Evolutionary conservation across 2,113 vertebrate genomes (phyloP), one percentile per base, ranked within the genome.

Genomic region (Pseudorasbora parva): DNA sequence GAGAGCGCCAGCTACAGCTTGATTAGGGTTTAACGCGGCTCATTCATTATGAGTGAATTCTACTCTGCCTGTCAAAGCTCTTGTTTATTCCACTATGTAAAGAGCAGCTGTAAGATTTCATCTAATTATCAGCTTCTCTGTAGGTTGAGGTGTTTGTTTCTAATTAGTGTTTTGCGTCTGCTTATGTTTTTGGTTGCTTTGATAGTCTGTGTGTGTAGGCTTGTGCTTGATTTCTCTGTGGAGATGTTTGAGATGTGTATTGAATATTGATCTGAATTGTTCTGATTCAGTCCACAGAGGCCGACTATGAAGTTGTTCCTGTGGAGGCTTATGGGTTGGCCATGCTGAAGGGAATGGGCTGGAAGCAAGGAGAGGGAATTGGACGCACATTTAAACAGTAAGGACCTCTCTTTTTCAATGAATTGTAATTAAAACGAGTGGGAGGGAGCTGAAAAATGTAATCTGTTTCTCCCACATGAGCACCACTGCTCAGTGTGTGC

Each of bases 261-360:
- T 57, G 64, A 79, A 60, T 68, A 68, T 69, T 56, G 51, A 5
- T 81, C 21, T 49, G 66, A 69, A 23, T 87, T 82, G 51, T 5
- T 81, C 21, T 56, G 66, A 69, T 27, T 87, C 82, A 96, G 94
- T 94, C 96, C 0, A 94, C 96, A 88, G 96, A 95, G 8, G 94
- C 94, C 1, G 93, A 98, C 90, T 98, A 97, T 27, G 95, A 96
- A 23, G 91, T 81, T 5, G 90, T 98, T 59, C 96, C 96, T 0
- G 95, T 98, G 83, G 93, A 95, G 86, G 95, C 95, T 17, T 98
- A 96, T 9, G 96, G 96, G 41, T 33, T 97, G 51, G 97, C 97
- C n/a, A 95, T 98, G 95, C 89, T 98, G 78, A 94, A 94, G 87
- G 97, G 97, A 73, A 97, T 97, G 97, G 96, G 96, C 82, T 98